Evolutionary conservation across 2,113 vertebrate species (phyloP), one percentile per base, ranked within the genome.

Genomic region (Aepyceros melampus): DNA sequence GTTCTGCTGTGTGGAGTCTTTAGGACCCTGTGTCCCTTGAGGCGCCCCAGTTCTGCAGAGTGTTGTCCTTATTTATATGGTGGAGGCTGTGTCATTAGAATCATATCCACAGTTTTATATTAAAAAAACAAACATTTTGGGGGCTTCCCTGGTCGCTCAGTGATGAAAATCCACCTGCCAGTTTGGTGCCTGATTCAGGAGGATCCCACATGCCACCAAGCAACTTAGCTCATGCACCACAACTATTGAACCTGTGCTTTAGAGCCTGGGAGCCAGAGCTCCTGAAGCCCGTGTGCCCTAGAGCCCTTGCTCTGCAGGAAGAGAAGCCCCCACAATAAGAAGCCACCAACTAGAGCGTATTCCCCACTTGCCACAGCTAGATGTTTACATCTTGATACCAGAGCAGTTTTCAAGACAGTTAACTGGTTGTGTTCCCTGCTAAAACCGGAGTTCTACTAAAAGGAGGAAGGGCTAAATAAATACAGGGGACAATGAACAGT

Each of bases 321-420:
- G 11, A 25, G 71, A 43, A 43, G 23, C 71, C 21, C 7, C 21
- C 11, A 3, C 11, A 43, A 25, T 25, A 14, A 74, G 71, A 25
- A 43, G 36, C 31, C 71, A 25, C 36, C 36, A 40, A 23, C 36
- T 4, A 27, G 23, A 76, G 11, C 13, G 0, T 13, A 25, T 27
- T 27, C 71, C 71, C 36, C 36, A 76, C 23, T 43, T 43, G 36
- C 36, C 71, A 14, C 36, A 43, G 71, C 36, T 27, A 25, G 36
- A 76, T 7, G 81, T 58, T 94, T 96, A 33, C 2, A 78, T 81
- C 27, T 25, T 40, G 36, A 45, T 56, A 92, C 45, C 71, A 97
- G 78, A 96, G 19, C 17, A 83, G 78, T 36, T 29, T 60, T 71
- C 29, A 91, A 91, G 64, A 62, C 93, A 16, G 5, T 29, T 60